Conservation (phyloP, 1,140 invertebrate species). For the Himalopsyche phryganea region DNA sequence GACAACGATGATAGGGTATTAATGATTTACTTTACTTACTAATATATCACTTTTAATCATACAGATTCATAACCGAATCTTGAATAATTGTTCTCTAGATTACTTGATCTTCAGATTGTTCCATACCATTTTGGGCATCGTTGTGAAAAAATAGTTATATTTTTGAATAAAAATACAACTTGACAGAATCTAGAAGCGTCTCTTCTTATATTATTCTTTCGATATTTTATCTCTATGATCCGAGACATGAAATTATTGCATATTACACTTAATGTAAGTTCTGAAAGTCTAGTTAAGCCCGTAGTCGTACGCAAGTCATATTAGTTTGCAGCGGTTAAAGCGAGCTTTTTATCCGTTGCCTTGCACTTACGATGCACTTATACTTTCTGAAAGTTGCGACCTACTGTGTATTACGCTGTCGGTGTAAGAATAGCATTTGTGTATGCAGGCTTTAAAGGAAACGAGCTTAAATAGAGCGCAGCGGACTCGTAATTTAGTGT, state of each 20-base stretch:
- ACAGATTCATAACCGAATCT: too few relatives aligned
- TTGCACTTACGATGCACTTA: slow-evolving; percentile 13
- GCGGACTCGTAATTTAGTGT: slow-evolving; percentile 1
- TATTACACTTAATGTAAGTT: slow-evolving; percentile 21
- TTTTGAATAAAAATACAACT: too few relatives aligned
- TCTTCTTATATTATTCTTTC: too few relatives aligned
- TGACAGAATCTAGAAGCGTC: too few relatives aligned
- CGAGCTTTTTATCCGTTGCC: slow-evolving; percentile 28
- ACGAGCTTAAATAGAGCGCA: slow-evolving; percentile 9
- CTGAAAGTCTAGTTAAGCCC: slow-evolving; percentile 16
- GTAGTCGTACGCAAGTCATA: slow-evolving; percentile 19
- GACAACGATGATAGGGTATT: too few relatives aligned
- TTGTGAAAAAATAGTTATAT: too few relatives aligned
- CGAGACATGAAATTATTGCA: slow-evolving; percentile 25
- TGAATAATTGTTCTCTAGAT: too few relatives aligned
- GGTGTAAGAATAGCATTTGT: slow-evolving; percentile 14
- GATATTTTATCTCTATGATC: slow-evolving; percentile 1
- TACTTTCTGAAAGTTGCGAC: not conserved
- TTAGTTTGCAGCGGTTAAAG: slow-evolving; percentile 20
- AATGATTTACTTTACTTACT: too few relatives aligned
- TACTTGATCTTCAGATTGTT: too few relatives aligned
- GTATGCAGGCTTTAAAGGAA: slow-evolving; percentile 4
- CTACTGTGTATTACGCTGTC: not conserved
- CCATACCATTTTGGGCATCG: too few relatives aligned
- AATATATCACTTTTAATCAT: too few relatives aligned